These are phyloP conservation scores for Darevskia nairensis DNA, from an alignment of 2,797 vertebrate genomes.

Conservation along the genomic window DNA sequence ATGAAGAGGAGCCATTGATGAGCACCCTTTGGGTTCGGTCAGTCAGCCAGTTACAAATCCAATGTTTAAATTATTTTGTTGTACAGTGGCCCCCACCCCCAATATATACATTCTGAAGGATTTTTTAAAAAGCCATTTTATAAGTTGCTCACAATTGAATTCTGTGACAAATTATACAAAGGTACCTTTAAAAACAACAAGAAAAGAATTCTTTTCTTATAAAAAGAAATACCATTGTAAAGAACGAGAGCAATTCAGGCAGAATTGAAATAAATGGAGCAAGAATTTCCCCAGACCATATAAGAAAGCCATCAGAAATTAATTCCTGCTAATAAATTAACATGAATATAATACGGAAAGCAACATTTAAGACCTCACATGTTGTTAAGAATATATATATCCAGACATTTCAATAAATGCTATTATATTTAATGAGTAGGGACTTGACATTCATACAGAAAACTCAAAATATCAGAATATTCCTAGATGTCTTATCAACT, in stretches of 20 bases:
- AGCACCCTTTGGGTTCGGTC: too few species aligned
- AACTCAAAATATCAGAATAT: background rate
- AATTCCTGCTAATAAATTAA: constrained; percentile 39
- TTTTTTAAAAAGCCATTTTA: background rate
- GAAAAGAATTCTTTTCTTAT: too few species aligned
- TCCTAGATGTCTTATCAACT: background rate
- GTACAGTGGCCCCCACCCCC: too few species aligned
- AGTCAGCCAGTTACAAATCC: too few species aligned
- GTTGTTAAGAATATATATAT: too few species aligned
- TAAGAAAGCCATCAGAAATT: constrained; percentile 20
- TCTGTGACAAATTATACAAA: background rate
- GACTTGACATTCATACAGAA: background rate
- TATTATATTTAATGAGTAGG: too few species aligned
- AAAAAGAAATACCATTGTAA: background rate
- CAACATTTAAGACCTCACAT: too few species aligned
- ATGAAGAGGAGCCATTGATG: too few species aligned
- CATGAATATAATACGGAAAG: too few species aligned
- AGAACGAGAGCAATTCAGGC: background rate
- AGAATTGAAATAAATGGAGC: constrained; percentile 16
- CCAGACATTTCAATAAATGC: too few species aligned
- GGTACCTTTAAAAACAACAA: background rate
- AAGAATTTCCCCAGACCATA: constrained; percentile 38
- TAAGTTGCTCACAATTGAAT: background rate
- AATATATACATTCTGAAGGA: too few species aligned
- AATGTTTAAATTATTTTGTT: too few species aligned